phyloP scores from a whole-genome alignment of 2,113 vertebrate species.

The Triplophysa siluroides region DNA sequence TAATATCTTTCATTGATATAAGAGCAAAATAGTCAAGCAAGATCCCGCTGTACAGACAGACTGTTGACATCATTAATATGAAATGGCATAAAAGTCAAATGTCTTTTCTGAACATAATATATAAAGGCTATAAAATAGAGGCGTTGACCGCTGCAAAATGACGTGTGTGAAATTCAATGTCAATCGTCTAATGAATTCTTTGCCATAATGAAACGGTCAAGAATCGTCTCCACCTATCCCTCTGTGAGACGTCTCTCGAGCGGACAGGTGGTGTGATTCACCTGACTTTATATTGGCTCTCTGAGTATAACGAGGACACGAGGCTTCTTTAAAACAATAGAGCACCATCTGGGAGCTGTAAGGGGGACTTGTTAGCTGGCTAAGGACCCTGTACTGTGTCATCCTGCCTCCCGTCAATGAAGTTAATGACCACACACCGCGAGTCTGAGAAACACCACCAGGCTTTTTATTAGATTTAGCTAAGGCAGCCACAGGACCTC shows the following conservation, averaged over 20 bases:
- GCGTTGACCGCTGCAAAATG: neutral
- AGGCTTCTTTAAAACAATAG: conserved; percentile 54
- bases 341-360: conserved; percentile 58
- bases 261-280: conserved; percentile 35
- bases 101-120: conserved; percentile 7
- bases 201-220: conserved; percentile 5
- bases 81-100: conserved; percentile 1
- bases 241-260: conserved; percentile 20
- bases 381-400: conserved; percentile 50
- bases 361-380: conserved; percentile 60
- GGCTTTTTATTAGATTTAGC: conserved; percentile 26
- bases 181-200: conserved; percentile 22
- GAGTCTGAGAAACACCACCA: conserved; percentile 21
- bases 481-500: conserved; percentile 12
- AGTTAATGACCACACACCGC: conserved; percentile 48
- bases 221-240: neutral
- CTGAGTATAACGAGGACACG: conserved; percentile 51
- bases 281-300: conserved; percentile 16
- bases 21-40: neutral
- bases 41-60: neutral
- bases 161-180: neutral
- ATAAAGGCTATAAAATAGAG: neutral
- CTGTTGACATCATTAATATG: neutral
- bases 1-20: neutral
- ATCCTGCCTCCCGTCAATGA: conserved; percentile 39